Percentiles rank a stretch among this genome's conserved stretches.
Evolutionary conservation across 2,113 vertebrate genomes (phyloP).

Genomic region (Copsychus sechellarum): DNA sequence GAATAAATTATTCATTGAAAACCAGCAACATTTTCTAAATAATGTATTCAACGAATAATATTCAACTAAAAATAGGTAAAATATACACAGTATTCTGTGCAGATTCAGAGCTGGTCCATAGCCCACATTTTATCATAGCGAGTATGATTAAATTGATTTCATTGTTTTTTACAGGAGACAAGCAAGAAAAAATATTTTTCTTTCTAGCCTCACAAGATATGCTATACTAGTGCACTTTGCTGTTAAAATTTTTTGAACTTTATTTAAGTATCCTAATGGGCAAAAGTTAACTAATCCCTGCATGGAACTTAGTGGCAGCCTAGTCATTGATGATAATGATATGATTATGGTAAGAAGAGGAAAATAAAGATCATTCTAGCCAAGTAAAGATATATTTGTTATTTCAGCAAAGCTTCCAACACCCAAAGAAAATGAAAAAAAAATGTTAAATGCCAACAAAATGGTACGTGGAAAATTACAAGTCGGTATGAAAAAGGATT

Average conservation of each 20-base stretch:
- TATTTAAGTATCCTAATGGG: not conserved
- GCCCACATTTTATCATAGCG: not conserved
- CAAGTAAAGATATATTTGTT: not conserved
- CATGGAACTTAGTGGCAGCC: not conserved
- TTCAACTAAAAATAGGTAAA: not conserved
- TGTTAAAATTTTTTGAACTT: not conserved
- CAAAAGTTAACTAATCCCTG: not conserved
- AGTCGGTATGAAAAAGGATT: not conserved
- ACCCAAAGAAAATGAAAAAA: not conserved
- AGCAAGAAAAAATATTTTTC: not conserved
- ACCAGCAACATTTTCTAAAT: slow-evolving; percentile 19
- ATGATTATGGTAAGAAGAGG: not conserved
- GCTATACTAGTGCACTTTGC: not conserved
- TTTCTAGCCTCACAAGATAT: not conserved
- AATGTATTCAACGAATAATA: not conserved
- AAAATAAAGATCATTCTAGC: not conserved
- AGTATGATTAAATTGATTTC: not conserved
- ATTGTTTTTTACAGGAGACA: not conserved
- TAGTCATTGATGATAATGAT: not conserved
- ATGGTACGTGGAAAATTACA: not conserved
- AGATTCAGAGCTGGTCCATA: not conserved
- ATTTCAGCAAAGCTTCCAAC: not conserved
- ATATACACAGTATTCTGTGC: not conserved
- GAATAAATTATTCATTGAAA: slow-evolving; percentile 47
- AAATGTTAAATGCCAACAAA: not conserved